Conservation (phyloP, 1,140 invertebrate species). For the Eurosta solidaginis region DNA sequence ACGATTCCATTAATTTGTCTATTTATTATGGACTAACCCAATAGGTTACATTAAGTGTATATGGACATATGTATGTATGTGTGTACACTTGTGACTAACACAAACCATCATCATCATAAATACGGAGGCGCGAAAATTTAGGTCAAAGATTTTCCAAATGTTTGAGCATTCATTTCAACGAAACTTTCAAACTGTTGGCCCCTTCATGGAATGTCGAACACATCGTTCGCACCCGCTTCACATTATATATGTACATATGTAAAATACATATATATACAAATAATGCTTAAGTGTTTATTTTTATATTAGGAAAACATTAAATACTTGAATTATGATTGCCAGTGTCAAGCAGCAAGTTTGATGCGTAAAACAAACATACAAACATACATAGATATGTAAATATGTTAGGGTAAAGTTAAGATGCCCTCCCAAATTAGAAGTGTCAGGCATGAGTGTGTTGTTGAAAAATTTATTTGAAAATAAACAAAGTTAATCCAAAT, state of each 20-base stretch:
- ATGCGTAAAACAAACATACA: not conserved
- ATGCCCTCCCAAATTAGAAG: not conserved
- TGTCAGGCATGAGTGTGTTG: not conserved
- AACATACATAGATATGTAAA: not conserved
- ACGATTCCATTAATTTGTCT: too few relatives aligned
- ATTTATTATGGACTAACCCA: too few relatives aligned
- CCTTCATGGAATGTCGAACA: not conserved
- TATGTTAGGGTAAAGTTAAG: not conserved
- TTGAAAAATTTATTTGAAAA: not conserved
- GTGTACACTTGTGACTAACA: not conserved
- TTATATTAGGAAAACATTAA: not conserved
- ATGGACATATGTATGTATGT: not conserved
- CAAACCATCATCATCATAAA: not conserved
- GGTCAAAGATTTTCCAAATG: not conserved
- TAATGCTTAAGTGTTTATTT: not conserved
- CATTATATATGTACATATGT: not conserved
- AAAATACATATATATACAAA: too few relatives aligned
- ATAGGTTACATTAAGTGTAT: too few relatives aligned
- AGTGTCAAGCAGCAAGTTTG: conserved; percentile 32
- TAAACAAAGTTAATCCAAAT: not conserved
- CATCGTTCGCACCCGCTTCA: not conserved
- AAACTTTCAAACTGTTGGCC: not conserved
- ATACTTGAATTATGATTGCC: conserved; percentile 28
- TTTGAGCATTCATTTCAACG: not conserved
- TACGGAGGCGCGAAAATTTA: conserved; percentile 20